Evolutionary conservation across 2,888 invertebrate species (phyloP).

Genomic region (Melinopterus prodromus): DNA sequence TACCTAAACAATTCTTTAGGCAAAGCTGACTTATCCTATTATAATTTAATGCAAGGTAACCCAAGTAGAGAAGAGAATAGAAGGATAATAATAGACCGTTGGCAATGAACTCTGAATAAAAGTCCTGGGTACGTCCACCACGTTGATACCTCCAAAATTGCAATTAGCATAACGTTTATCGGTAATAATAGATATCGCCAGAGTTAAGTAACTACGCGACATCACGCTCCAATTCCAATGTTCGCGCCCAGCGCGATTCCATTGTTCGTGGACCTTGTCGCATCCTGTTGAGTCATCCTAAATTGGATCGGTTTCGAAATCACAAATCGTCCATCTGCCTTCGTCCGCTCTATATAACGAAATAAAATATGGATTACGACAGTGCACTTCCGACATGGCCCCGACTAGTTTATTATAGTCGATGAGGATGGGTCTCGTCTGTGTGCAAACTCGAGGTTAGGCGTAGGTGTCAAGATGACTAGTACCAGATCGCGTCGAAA

Average conservation of each 20-base stretch:
- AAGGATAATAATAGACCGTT: not conserved
- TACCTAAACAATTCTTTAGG: too few relatives aligned
- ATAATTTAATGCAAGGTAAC: too few relatives aligned
- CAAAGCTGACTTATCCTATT: too few relatives aligned
- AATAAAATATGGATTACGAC: conserved; percentile 40
- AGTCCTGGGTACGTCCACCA: not conserved
- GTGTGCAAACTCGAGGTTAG: not conserved
- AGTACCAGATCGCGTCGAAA: conserved; percentile 10
- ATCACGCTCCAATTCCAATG: conserved; percentile 46
- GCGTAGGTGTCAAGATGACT: conserved; percentile 9
- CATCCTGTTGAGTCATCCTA: conserved; percentile 46
- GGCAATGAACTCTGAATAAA: not conserved
- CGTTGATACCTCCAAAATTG: conserved; percentile 4
- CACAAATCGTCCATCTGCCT: conserved; percentile 34
- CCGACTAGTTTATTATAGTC: conserved; percentile 19
- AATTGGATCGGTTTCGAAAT: conserved; percentile 44
- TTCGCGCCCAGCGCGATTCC: conserved; percentile 44
- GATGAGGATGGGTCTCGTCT: not conserved
- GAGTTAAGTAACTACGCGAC: conserved; percentile 41
- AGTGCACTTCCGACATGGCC: conserved; percentile 32
- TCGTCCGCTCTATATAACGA: conserved; percentile 43
- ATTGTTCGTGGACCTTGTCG: conserved; percentile 46
- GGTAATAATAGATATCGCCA: not conserved
- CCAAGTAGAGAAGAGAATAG: too few relatives aligned
- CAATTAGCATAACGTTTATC: not conserved